Base-by-base conservation (phyloP, 2,797 vertebrate genomes). In the Poeciliopsis presidionis region DNA sequence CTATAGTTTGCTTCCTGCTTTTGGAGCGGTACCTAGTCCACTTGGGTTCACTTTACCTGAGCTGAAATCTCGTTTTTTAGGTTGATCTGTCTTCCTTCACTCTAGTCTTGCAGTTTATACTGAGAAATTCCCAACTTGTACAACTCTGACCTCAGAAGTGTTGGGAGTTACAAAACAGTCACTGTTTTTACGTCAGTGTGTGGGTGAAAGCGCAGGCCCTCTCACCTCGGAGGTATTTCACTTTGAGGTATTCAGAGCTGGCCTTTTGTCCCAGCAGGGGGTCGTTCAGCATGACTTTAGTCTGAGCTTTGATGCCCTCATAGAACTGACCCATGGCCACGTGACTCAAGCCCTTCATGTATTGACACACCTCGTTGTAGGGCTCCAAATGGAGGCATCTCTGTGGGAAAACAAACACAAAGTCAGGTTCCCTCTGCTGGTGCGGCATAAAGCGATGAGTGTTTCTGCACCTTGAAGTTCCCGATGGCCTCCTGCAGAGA, bases 301-400 rank as follows among this genome's bases (percentile, higher is more conserved):
- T 99, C 83, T 99, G 98, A 70, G 98, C 97, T 93, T 99, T 99
- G 90, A 99, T 98, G 70, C 98, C 98, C 92, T 99, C 98, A 39
- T 99, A 99, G 90, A 99, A 99, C 90, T 99, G 98, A 0, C 98
- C 98, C 97, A 98, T 97, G 36, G 98, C 97, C 84, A 99, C 98
- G 2, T 99, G 98, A 84, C 98, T 98, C 67, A 99, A 92, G 2
- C 98, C 98, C 88, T 97, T 99, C 98, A 99, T 99, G 87, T 99
- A 99, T 93, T 99, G 98, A 83, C 98, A 99, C 73, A 98, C 98
- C 88, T 99, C 98, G 5, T 99, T 99, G 83, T 98, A 98, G 0
- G 98, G 98, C 85, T 99, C 97, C 69, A 99, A 72, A 84, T 98
- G 98, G 0, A 99, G 96, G 81, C 98, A 99, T 36, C 97, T 95